Evolutionary conservation across 2,113 vertebrate genomes (phyloP).

Genomic region (Acrocephalus kingi): DNA sequence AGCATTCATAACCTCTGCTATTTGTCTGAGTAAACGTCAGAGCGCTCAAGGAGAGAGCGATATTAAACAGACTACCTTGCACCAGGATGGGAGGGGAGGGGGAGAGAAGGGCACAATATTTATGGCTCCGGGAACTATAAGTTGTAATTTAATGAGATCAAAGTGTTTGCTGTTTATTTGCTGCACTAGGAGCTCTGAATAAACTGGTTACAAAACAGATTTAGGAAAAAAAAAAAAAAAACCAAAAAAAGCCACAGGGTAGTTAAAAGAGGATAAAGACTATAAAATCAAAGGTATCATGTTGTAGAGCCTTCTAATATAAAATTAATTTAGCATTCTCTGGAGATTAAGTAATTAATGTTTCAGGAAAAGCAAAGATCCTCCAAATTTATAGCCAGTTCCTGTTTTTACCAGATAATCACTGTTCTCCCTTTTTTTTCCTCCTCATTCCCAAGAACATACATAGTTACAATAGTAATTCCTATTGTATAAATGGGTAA

Average conservation of each 20-base stretch:
- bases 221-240: background rate
- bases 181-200: conserved; percentile 69
- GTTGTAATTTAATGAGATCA: conserved; percentile 85
- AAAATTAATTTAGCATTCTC: conserved; percentile 72
- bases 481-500: background rate
- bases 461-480: conserved; percentile 1
- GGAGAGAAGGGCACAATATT: conserved; percentile 77
- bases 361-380: conserved; percentile 61
- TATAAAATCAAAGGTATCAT: conserved; percentile 67
- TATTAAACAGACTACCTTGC: conserved; percentile 82
- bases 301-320: conserved; percentile 51
- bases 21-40: conserved; percentile 84
- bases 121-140: conserved; percentile 80
- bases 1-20: conserved; percentile 81
- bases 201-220: conserved; percentile 71
- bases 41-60: conserved; percentile 80
- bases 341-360: conserved; percentile 70
- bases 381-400: conserved; percentile 53
- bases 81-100: conserved; percentile 72
- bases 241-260: conserved; percentile 17
- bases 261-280: conserved; percentile 63
- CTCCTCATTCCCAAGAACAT: background rate
- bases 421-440: background rate
- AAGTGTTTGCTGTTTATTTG: conserved; percentile 79
- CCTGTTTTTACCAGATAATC: conserved; percentile 59